Evolutionary conservation across 2,888 invertebrate species (phyloP), one percentile per base, ranked within the genome.

Genomic region (Octonoba sinensis): DNA sequence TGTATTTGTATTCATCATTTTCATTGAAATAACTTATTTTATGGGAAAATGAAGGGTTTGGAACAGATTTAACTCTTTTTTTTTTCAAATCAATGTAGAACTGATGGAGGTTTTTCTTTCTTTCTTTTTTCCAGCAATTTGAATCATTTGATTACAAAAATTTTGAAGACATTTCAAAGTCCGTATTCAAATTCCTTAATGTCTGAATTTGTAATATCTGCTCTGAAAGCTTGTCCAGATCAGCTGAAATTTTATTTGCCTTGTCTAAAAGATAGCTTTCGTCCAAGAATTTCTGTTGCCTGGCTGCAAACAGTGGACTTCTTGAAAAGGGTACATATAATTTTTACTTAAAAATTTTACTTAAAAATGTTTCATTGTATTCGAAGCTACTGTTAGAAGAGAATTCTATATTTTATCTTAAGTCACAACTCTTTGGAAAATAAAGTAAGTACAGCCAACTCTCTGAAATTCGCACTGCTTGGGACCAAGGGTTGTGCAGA

Each of bases 181-280:
- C 76, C 82, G 13, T 76, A 72, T 57, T 24, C 57, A 12, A 27
- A 82, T 44, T 16, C 22, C 12, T n/a, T 56, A 44, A 56, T 56
- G 47, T 54, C 67, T 22, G 76, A 77, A 15, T 72, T 82, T 54
- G 67, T 82, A 3, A 18, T 72, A 20, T 51, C 62, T 57, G 64
- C 72, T 3, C 24, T 82, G 16, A 65, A 82, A 57, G 57, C 72
- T 16, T 76, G 82, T 71, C 82, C 82, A n/a, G 82, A 82, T 73
- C 82, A 82, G 18, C n/a, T 82, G 27, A 66, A 57, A 20, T 69
- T 62, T 72, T 82, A 72, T 22, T 51, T 82, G 22, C 60, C 76
- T 22, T 13, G 16, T 1, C 57, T 72, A 4, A 82, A 77, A 57
- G 65, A 71, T n/a, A 65, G 24, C 24, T 67, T 76, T 77, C 18